Percentiles rank a stretch among this genome's conserved stretches.
These are phyloP conservation scores for Horisme vitalbata DNA, from an alignment of 2,888 invertebrate species.

Conservation along the genomic window DNA sequence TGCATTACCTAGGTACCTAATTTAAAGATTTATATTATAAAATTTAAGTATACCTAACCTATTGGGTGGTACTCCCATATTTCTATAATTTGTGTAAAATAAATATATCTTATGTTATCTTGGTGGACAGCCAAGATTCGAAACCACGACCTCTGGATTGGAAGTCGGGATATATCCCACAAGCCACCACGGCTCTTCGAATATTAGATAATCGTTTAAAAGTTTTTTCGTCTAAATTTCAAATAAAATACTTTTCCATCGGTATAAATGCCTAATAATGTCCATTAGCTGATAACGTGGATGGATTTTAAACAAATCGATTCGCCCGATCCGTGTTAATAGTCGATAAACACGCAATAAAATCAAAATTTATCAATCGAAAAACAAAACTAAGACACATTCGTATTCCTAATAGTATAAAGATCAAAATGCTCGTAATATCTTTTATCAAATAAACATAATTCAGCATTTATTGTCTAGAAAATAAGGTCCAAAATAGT, in stretches of 20 bases:
- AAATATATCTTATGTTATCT: too few species aligned
- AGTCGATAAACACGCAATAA: slow-evolving; percentile 31
- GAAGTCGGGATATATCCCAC: too few species aligned
- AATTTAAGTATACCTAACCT: too few species aligned
- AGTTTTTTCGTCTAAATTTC: slow-evolving; percentile 1
- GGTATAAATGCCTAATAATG: slow-evolving; percentile 9
- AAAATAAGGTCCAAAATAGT: slow-evolving; percentile 11
- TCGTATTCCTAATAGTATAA: slow-evolving; percentile 7
- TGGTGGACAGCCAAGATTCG: too few species aligned
- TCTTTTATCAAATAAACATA: slow-evolving; percentile 10
- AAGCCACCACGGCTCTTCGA: too few species aligned
- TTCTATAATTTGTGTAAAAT: too few species aligned
- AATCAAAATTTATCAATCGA: slow-evolving; percentile 25
- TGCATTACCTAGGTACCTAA: too few species aligned
- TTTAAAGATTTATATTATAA: too few species aligned
- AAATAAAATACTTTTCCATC: slow-evolving; percentile 14
- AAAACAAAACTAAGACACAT: slow-evolving; percentile 14
- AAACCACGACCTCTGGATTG: too few species aligned
- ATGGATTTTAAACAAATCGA: slow-evolving; percentile 33
- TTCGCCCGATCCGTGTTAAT: slow-evolving; percentile 27
- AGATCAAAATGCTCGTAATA: slow-evolving; percentile 10
- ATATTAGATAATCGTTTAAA: not conserved
- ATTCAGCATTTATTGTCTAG: not conserved
- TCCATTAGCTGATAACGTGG: slow-evolving; percentile 25
- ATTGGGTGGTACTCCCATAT: too few species aligned